Conservation (phyloP, 2,797 vertebrate species). For the Bovichtus variegatus region DNA sequence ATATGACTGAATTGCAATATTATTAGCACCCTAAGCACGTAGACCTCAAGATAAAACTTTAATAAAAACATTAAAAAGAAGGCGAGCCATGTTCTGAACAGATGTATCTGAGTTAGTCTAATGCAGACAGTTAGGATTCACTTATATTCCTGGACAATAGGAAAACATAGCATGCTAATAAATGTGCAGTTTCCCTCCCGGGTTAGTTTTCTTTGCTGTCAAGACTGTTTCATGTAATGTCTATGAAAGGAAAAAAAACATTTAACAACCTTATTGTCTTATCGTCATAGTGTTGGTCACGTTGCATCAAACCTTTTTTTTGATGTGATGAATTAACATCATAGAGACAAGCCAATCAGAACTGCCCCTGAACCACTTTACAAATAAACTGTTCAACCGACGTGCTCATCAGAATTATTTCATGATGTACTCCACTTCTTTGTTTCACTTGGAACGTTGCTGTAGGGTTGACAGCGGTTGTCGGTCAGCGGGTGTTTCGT, state of each 20-base stretch:
- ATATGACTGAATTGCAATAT: slow-evolving; percentile 36
- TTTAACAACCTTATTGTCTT: not conserved
- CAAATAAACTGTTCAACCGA: not conserved
- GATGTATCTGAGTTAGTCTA: not conserved
- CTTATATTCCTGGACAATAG: not conserved
- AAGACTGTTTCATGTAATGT: not conserved
- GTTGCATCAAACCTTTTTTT: not conserved
- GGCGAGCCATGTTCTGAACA: not conserved
- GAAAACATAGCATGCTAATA: not conserved
- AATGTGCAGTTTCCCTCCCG: not conserved
- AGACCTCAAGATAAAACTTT: not conserved
- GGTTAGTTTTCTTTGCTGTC: not conserved
- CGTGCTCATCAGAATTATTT: not conserved
- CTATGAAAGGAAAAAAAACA: not conserved
- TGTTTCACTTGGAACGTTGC: not conserved
- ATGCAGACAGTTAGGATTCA: not conserved
- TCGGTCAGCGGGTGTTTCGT: not conserved
- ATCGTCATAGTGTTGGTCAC: not conserved
- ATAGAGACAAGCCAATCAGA: not conserved
- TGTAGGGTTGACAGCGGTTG: not conserved
- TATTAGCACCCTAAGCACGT: slow-evolving; percentile 4
- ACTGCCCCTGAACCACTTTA: not conserved
- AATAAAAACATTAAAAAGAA: slow-evolving; percentile 6
- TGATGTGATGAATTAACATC: not conserved
- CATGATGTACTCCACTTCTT: not conserved